Evolutionary conservation across 2,797 vertebrate genomes (phyloP), one percentile per base, ranked within the genome.

Genomic region (Xenops minutus): DNA sequence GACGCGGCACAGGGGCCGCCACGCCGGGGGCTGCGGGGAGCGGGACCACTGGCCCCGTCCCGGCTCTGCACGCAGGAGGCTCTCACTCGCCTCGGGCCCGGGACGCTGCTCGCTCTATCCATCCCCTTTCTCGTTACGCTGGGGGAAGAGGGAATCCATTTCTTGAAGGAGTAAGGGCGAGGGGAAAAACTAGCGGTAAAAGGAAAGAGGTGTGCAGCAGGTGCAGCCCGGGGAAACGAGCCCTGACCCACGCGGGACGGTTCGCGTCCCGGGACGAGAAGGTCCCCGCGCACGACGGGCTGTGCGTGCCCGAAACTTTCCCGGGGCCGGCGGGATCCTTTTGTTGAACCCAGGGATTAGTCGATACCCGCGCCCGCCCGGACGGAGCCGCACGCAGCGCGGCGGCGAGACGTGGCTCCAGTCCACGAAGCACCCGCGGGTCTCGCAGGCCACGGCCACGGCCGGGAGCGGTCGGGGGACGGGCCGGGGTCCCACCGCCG

Each of bases 391-490:
- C 29, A 2, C 1, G 12, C 59, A 4, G 18, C 1, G 18, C 15
- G 34, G 43, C 11, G 3, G 22, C 29, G 10, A 30, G 74, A 88
- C n/a, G 78, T 2, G 37, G 32, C n/a, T 85, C 13, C 22, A 21
- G 51, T 12, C 22, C 69, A 15, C 14, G 10, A 21, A 21, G 8
- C 5, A 3, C 27, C 32, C 22, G 10, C 14, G 10, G 34, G 44
- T 61, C 30, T 7, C 26, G 10, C 55, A 18, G 29, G 24, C 6
- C 5, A 18, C 21, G 5, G 15, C 52, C 2, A 12, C 43, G 10
- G 3, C 27, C 27, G 9, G 32, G 32, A 69, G 23, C 12, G 19
- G 1, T 7, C 21, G 24, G 20, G 16, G 9, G 1, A 2, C 3
- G 2, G 37, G 9, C 8, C 10, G 26, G 16, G 9, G 30, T 66